Evolutionary conservation across 2,797 vertebrate species (phyloP).

Genomic region (Chiropotes sagulatus): DNA sequence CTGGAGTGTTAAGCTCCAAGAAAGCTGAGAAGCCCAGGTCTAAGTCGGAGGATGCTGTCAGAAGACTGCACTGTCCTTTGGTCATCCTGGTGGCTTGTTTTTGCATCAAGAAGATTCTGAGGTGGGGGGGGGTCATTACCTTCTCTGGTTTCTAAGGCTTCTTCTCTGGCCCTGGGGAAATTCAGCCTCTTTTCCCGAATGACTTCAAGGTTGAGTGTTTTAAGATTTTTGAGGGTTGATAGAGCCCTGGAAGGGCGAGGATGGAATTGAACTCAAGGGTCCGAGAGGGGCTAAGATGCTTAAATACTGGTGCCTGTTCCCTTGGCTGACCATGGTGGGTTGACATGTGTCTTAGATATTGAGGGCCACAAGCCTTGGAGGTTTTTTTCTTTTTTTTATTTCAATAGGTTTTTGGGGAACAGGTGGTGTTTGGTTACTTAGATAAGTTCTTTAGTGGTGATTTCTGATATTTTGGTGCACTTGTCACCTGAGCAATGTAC

Average conservation of each 20-base stretch:
- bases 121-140: accelerated
- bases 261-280: not conserved
- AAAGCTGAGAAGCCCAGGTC: not conserved
- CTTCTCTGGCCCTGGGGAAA: not conserved
- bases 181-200: not conserved
- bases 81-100: not conserved
- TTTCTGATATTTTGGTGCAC: not conserved
- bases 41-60: not conserved
- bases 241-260: not conserved
- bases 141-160: not conserved
- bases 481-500: not conserved
- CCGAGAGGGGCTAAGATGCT: not conserved
- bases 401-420: not conserved
- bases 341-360: not conserved
- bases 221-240: no score
- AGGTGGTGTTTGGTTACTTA: not conserved
- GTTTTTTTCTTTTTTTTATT: not conserved
- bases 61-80: not conserved
- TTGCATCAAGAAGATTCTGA: not conserved
- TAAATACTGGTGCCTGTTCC: no score
- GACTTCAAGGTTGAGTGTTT: not conserved
- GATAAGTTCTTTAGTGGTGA: not conserved
- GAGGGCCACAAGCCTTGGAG: not conserved
- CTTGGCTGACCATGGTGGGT: not conserved
- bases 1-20: not conserved